Conservation (phyloP, 2,888 invertebrate genomes). For the Acronicta psi region DNA sequence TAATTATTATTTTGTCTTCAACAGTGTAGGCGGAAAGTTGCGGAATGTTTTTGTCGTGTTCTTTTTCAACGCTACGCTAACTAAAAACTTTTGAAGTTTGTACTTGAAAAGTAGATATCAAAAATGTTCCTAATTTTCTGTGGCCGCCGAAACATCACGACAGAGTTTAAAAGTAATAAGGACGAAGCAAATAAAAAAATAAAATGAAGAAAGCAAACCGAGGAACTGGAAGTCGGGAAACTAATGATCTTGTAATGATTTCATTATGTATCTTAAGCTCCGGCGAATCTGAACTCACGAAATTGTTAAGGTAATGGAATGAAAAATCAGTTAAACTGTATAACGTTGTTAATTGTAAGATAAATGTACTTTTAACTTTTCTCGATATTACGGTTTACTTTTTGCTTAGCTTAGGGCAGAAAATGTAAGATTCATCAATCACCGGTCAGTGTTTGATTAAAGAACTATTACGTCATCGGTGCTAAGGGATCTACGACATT, state of each 20-base stretch:
- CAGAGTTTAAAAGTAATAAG: constrained; percentile 9
- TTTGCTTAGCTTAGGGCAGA: constrained; percentile 1
- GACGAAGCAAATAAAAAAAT: constrained; percentile 3
- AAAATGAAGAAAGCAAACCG: background rate
- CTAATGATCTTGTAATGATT: constrained; percentile 14
- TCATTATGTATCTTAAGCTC: constrained; percentile 6
- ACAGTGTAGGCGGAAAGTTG: constrained; percentile 19
- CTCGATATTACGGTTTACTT: background rate
- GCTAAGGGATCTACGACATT: background rate
- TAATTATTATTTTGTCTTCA: constrained; percentile 19
- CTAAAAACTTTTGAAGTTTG: constrained; percentile 31
- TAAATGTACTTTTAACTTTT: constrained; percentile 3
- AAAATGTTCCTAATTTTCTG: constrained; percentile 23
- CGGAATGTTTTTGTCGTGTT: constrained; percentile 24
- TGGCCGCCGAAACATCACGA: constrained; percentile 4
- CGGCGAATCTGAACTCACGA: constrained; percentile 3
- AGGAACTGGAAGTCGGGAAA: background rate
- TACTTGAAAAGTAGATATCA: constrained; percentile 22
- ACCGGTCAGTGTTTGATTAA: background rate
- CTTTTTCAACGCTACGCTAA: constrained; percentile 19
- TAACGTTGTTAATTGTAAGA: constrained; percentile 1
- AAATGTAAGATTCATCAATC: background rate
- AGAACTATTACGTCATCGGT: constrained; percentile 2
- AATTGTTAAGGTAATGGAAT: constrained; percentile 12
- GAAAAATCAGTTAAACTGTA: constrained; percentile 11